A percentile compares a stretch with the other conserved stretches of the same genome.
Conservation (phyloP, 2,113 vertebrate genomes). For the Semicossyphus pulcher region DNA sequence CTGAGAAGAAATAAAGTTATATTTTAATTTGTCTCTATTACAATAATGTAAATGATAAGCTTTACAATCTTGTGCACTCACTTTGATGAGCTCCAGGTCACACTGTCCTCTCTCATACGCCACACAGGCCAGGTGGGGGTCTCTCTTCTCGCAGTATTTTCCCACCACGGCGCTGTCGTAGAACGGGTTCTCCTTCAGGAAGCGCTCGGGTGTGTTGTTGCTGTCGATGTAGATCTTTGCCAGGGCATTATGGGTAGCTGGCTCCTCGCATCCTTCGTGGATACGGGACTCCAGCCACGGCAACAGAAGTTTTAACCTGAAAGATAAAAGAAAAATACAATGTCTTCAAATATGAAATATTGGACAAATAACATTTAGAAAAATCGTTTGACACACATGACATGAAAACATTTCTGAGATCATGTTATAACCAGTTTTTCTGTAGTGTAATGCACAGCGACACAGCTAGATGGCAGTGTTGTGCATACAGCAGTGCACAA, state of each 20-base stretch:
- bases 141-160: conserved; percentile 92
- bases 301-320: conserved; percentile 90
- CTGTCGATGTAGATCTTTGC: conserved; percentile 97
- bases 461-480: conserved; percentile 43
- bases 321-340: not conserved
- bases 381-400: no score
- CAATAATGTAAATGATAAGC: no score
- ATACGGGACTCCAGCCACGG: conserved; percentile 92
- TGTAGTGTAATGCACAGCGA: not conserved
- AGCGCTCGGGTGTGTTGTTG: conserved; percentile 91
- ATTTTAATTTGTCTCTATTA: no score
- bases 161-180: conserved; percentile 92
- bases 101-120: conserved; percentile 93
- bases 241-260: conserved; percentile 92
- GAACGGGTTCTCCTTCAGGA: conserved; percentile 91
- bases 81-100: conserved; percentile 94
- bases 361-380: not conserved
- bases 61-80: conserved; percentile 45
- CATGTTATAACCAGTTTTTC: no score
- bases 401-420: no score
- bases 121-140: conserved; percentile 92
- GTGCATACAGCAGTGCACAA: not conserved
- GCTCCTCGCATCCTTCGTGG: conserved; percentile 92
- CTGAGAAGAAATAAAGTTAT: conserved; percentile 79
- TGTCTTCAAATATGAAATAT: not conserved